Percentiles rank a stretch among this genome's conserved stretches.
Conservation (phyloP, 2,888 invertebrate species). For the Pimpla rufipes region DNA sequence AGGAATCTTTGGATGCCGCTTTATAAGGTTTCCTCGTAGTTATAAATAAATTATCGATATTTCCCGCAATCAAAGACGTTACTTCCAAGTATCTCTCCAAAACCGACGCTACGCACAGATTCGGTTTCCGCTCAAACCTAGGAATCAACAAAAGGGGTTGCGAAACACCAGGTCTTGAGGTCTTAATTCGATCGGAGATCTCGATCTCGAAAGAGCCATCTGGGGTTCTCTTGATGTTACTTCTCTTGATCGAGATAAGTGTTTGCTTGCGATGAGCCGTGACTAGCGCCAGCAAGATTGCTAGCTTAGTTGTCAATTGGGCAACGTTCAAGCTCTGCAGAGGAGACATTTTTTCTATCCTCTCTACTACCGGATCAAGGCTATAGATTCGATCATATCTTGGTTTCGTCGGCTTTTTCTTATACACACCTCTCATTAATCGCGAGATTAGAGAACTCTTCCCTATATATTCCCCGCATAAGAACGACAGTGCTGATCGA, state of each 20-base stretch:
- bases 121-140: conserved; percentile 36
- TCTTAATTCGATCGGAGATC: conserved; percentile 60
- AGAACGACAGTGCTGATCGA: conserved; percentile 13
- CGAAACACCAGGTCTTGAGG: conserved; percentile 16
- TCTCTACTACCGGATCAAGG: conserved; percentile 20
- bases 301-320: conserved; percentile 19
- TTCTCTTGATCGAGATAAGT: conserved; percentile 50
- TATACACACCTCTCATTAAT: conserved; percentile 23
- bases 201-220: conserved; percentile 57
- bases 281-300: conserved; percentile 12
- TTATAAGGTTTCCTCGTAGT: conserved; percentile 41
- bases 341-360: conserved; percentile 6
- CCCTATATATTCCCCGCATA: conserved; percentile 3
- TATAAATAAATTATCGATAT: conserved; percentile 22
- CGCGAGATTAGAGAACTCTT: conserved; percentile 1
- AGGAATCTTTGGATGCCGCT: conserved; percentile 26
- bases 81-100: conserved; percentile 18
- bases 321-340: conserved; percentile 12
- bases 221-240: conserved; percentile 37
- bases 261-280: conserved; percentile 61
- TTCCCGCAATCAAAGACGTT: conserved; percentile 1
- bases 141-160: conserved; percentile 60
- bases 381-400: conserved; percentile 18
- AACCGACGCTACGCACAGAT: conserved; percentile 24
- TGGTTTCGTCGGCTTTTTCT: conserved; percentile 27